These are phyloP conservation scores for Vidua macroura DNA, from an alignment of 2,113 vertebrate species.

Conservation along the genomic window DNA sequence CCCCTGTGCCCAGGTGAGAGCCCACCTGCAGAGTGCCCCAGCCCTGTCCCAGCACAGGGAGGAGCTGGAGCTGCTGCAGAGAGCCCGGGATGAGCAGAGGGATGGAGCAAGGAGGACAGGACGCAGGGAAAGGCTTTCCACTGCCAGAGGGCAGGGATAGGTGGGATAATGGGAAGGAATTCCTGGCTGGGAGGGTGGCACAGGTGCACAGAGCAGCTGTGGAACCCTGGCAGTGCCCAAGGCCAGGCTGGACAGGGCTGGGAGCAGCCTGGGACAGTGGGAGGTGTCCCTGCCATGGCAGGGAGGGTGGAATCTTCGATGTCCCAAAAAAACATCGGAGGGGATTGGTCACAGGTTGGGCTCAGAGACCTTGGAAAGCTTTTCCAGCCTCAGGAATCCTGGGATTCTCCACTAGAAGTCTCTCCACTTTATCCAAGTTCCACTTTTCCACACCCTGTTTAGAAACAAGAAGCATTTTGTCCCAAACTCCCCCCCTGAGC, in stretches of 20 bases:
- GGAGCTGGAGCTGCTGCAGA: not conserved
- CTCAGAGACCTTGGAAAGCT: not conserved
- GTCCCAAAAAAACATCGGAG: fast-evolving
- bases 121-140: not conserved
- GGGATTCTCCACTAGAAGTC: not conserved
- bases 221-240: not conserved
- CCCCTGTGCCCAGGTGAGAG: not conserved
- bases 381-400: not conserved
- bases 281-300: not conserved
- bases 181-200: not conserved
- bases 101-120: not conserved
- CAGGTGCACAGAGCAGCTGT: not conserved
- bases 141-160: fast-evolving
- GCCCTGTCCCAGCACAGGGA: not conserved
- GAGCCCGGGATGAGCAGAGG: not conserved
- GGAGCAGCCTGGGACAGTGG: not conserved
- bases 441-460: not conserved
- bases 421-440: fast-evolving
- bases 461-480: not conserved
- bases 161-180: not conserved
- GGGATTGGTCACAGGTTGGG: fast-evolving
- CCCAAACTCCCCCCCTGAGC: not conserved
- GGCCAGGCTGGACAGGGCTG: not conserved
- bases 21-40: not conserved
- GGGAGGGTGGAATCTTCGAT: not conserved